phyloP scores from a whole-genome alignment of 2,888 invertebrate species.

The Drosophila nigritarsus region DNA sequence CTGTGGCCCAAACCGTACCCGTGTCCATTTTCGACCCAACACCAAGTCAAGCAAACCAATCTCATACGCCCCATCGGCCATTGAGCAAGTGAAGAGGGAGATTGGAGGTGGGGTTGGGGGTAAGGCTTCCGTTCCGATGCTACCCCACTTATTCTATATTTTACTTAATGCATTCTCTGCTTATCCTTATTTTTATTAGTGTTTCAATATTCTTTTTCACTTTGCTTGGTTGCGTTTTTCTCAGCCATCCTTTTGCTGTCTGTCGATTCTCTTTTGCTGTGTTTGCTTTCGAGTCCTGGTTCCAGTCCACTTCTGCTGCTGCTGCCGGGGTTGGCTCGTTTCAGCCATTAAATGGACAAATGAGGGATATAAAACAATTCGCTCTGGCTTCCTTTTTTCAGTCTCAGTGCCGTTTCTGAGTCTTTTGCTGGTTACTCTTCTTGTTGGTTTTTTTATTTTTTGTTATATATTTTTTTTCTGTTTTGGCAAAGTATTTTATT shows the following conservation, averaged over 20 bases:
- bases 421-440: conserved; percentile 48
- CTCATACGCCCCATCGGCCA: conserved; percentile 50
- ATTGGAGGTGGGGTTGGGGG: background rate
- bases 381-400: conserved; percentile 79
- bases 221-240: conserved; percentile 78
- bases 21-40: conserved; percentile 43
- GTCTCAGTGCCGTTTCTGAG: conserved; percentile 49
- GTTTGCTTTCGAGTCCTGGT: conserved; percentile 40
- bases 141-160: conserved; percentile 78
- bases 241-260: conserved; percentile 59
- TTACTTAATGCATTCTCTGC: conserved; percentile 82
- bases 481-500: conserved; percentile 73
- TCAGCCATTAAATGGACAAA: conserved; percentile 84
- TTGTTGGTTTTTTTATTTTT: conserved; percentile 26
- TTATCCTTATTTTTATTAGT: conserved; percentile 82
- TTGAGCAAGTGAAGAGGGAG: background rate
- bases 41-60: conserved; percentile 48
- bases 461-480: conserved; percentile 24
- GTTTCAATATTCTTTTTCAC: conserved; percentile 82
- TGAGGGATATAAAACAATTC: conserved; percentile 84
- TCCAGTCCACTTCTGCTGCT: conserved; percentile 2
- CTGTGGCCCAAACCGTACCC: conserved; percentile 34
- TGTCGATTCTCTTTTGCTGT: conserved; percentile 45
- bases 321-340: conserved; percentile 74
- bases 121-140: conserved; percentile 16